Conservation (phyloP, 1,140 invertebrate species). For the Lerema accius region DNA sequence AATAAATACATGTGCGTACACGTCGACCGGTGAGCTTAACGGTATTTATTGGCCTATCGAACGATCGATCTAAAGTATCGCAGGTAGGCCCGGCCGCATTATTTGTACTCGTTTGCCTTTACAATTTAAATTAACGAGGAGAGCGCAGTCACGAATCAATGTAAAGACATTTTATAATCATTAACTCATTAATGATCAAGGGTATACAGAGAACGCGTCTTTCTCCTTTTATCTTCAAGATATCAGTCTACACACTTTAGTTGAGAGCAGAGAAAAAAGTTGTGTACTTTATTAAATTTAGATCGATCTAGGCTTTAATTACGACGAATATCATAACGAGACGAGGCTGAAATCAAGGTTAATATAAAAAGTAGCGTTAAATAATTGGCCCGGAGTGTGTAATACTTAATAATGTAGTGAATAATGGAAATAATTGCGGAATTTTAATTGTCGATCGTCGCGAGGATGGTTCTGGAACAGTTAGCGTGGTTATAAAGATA, state of each 20-base stretch:
- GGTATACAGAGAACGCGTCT: slow-evolving; percentile 10
- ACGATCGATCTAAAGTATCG: slow-evolving; percentile 25
- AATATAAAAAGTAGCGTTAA: slow-evolving; percentile 26
- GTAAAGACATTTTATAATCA: slow-evolving; percentile 32
- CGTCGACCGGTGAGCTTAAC: slow-evolving; percentile 35
- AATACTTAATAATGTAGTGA: slow-evolving; percentile 50
- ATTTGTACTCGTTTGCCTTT: slow-evolving; percentile 36
- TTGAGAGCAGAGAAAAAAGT: slow-evolving; percentile 6
- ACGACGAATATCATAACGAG: slow-evolving; percentile 5
- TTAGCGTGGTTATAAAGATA: slow-evolving; percentile 17
- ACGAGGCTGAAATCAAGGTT: slow-evolving; percentile 3
- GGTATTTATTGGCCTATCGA: slow-evolving; percentile 36
- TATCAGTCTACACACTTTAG: slow-evolving; percentile 23
- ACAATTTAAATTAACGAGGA: slow-evolving; percentile 40
- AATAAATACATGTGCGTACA: slow-evolving; percentile 48
- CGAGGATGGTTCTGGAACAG: slow-evolving; percentile 38
- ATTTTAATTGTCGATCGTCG: slow-evolving; percentile 63
- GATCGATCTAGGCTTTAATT: slow-evolving; percentile 21
- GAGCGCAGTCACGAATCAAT: slow-evolving; percentile 30
- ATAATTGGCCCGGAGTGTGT: slow-evolving; percentile 46
- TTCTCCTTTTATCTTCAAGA: slow-evolving; percentile 24
- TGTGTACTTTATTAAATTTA: slow-evolving; percentile 9
- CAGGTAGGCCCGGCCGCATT: slow-evolving; percentile 24
- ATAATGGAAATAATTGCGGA: slow-evolving; percentile 63
- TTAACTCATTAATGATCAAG: slow-evolving; percentile 19